These are phyloP conservation scores for Chanos chanos DNA, from an alignment of 2,797 vertebrate genomes.

Conservation along the genomic window DNA sequence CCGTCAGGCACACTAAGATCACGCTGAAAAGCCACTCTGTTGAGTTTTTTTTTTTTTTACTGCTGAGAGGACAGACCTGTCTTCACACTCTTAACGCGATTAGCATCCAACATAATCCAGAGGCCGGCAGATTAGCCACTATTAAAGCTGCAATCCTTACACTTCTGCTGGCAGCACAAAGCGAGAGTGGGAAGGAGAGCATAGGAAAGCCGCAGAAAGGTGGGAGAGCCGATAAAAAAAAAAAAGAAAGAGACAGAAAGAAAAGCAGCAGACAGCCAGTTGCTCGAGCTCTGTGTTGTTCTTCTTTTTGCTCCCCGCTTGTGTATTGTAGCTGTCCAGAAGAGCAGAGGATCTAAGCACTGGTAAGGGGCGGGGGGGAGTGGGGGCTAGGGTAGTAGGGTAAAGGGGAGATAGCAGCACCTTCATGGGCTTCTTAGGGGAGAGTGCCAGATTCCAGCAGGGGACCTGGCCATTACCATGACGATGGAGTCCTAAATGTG, in stretches of 20 bases:
- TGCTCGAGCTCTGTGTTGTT: too few species aligned
- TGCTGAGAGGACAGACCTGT: background rate
- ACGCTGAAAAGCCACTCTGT: too few species aligned
- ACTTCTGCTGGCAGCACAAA: constrained; percentile 24
- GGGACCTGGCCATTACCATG: constrained; percentile 28
- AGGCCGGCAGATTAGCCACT: constrained; percentile 31
- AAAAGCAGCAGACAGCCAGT: constrained; percentile 13
- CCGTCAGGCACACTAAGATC: background rate
- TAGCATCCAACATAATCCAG: constrained; percentile 36
- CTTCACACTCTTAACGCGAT: constrained; percentile 29
- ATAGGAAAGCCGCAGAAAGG: background rate
- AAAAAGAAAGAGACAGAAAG: constrained; percentile 1
- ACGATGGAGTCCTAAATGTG: constrained; percentile 34
- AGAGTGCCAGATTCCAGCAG: constrained; percentile 22
- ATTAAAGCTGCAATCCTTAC: constrained; percentile 32
- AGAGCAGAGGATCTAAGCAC: background rate
- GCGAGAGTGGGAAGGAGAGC: background rate
- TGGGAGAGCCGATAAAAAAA: background rate
- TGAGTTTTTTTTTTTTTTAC: too few species aligned
- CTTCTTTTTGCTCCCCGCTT: constrained; percentile 2
- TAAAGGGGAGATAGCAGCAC: background rate
- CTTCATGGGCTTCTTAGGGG: constrained; percentile 9
- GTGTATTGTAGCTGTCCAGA: constrained; percentile 11
- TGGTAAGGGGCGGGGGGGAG: constrained; percentile 7
- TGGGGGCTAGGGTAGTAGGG: background rate